Evolutionary conservation across 2,113 vertebrate species (phyloP), one percentile per base, ranked within the genome.

Genomic region (Turdus rufiventris): DNA sequence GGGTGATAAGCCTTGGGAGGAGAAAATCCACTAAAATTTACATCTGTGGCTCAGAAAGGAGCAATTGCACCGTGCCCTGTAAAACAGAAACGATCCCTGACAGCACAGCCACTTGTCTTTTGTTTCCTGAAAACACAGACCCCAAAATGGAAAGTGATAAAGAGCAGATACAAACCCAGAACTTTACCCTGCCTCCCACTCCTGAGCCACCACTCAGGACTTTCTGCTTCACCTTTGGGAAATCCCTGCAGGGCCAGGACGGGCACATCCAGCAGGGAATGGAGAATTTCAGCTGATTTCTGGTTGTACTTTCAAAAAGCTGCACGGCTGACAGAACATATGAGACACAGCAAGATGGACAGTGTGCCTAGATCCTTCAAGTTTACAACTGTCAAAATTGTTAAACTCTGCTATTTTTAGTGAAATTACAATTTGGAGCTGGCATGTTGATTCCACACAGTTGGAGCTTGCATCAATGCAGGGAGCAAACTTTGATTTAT

Each of bases 401-500:
- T 54, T 90, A 94, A 91, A 96, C 82, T 34, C 5, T 23, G 71
- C 61, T 95, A 94, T 96, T 96, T 96, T 97, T 95, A 95, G 91
- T 6, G 3, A 96, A 94, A 96, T 95, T 95, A 75, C 67, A 93
- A 95, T 94, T 93, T 94, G 81, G 54, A 94, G 29, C 53, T 86
- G 88, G 85, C 80, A 73, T 91, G 92, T 94, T 94, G 80, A 94
- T 89, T 94, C 83, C 87, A 84, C 77, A 72, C 91, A 91, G 86
- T 93, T 85, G 88, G 82, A 97, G 85, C 21, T 82, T 80, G 79
- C 86, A 88, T 45, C 94, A 76, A 16, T 70, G 85, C 73, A 89
- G 50, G 24, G 71, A 97, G 82, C 84, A 82, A 58, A 74, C 61
- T 97, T 97, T 95, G 93, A 97, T 97, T 94, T 96, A 94, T 96